phyloP scores from a whole-genome alignment of 2,797 vertebrate genomes.

The Hozukius guyotensis region DNA sequence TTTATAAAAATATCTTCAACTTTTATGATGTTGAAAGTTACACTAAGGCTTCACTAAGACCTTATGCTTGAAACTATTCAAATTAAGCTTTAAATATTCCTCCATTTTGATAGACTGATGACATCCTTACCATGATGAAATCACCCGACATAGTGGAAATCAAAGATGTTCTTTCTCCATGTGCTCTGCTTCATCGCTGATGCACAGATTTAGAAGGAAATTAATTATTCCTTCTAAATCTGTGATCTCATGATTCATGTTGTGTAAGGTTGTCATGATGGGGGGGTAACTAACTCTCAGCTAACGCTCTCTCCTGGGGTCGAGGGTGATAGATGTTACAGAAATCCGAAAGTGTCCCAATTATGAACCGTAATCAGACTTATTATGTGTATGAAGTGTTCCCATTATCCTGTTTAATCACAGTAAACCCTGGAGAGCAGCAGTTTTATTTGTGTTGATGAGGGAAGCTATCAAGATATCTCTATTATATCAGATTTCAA shows the following conservation, averaged over 20 bases:
- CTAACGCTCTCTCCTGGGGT: neutral
- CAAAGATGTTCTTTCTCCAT: neutral
- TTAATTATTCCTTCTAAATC: conserved; percentile 15
- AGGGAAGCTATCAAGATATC: conserved; percentile 10
- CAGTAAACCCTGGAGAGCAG: conserved; percentile 6
- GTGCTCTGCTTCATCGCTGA: conserved; percentile 2
- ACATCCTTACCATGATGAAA: conserved; percentile 43
- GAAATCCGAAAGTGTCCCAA: neutral
- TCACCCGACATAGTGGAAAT: conserved; percentile 1
- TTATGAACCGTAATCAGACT: conserved; percentile 18
- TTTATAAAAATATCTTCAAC: neutral
- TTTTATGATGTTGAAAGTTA: neutral
- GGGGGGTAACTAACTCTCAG: neutral
- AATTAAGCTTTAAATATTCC: neutral
- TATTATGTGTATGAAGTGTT: neutral
- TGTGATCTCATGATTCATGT: neutral
- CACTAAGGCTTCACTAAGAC: neutral
- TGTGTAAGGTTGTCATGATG: neutral
- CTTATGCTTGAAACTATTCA: neutral
- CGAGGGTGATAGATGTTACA: neutral
- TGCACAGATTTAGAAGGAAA: conserved; percentile 4
- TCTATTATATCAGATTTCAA: conserved; percentile 10
- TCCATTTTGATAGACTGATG: neutral
- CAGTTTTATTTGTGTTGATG: conserved; percentile 11
- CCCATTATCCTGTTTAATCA: conserved; percentile 18